These are phyloP conservation scores for Ormia ochracea DNA, from an alignment of 2,888 invertebrate genomes.

Conservation along the genomic window DNA sequence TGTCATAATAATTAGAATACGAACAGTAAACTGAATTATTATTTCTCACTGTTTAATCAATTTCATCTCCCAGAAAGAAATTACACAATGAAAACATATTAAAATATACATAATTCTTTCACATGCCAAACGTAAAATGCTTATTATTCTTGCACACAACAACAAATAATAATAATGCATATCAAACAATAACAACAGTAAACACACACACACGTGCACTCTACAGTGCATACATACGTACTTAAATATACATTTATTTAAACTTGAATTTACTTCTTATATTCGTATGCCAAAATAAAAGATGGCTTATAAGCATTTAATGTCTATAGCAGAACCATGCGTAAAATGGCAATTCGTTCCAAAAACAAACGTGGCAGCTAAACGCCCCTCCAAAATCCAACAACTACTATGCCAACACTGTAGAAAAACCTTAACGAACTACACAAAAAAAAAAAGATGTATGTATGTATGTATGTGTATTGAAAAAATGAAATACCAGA, in stretches of 20 bases:
- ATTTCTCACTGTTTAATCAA: constrained; percentile 19
- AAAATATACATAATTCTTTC: constrained; percentile 57
- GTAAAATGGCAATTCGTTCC: constrained; percentile 66
- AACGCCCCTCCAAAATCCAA: constrained; percentile 56
- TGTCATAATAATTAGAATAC: neutral
- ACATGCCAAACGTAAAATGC: constrained; percentile 57
- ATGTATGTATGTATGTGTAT: too few species aligned
- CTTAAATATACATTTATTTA: constrained; percentile 18
- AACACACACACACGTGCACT: constrained; percentile 1
- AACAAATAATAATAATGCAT: constrained; percentile 42
- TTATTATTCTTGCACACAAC: constrained; percentile 34
- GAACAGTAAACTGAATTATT: neutral
- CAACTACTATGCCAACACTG: constrained; percentile 12
- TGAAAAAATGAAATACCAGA: constrained; percentile 25
- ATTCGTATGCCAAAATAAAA: constrained; percentile 21
- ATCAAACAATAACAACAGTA: constrained; percentile 34
- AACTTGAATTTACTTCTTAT: neutral
- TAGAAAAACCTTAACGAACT: neutral
- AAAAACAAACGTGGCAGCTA: constrained; percentile 62
- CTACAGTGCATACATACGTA: too few species aligned
- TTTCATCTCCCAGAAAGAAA: constrained; percentile 32
- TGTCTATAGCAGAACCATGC: constrained; percentile 57
- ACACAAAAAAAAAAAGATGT: neutral
- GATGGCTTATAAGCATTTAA: constrained; percentile 57
- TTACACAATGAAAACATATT: constrained; percentile 55